Percentiles rank a stretch among this genome's conserved stretches.
These are phyloP conservation scores for Megalops cyprinoides DNA, from an alignment of 2,797 vertebrate genomes.

Conservation along the genomic window DNA sequence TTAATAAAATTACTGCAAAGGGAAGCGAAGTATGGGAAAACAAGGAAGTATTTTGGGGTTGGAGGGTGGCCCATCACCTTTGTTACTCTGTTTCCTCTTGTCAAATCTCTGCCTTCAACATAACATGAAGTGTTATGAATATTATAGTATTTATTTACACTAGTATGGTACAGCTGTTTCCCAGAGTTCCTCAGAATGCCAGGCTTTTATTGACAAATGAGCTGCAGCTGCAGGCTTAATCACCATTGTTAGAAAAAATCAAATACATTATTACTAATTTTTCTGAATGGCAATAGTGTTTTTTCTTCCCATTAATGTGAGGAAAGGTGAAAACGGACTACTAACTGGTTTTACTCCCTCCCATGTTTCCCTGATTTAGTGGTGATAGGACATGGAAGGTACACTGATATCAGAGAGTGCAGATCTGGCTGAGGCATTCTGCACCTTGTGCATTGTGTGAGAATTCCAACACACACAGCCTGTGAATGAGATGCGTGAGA, in stretches of 20 bases:
- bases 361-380: not conserved
- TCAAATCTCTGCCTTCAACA: not conserved
- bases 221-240: not conserved
- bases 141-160: no score
- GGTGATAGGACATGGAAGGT: not conserved
- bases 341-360: not conserved
- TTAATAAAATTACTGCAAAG: slow-evolving; percentile 38
- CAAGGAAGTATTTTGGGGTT: no score
- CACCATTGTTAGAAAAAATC: no score
- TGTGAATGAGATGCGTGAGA: slow-evolving; percentile 73
- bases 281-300: not conserved
- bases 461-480: slow-evolving; percentile 57
- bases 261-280: no score
- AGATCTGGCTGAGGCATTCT: not conserved
- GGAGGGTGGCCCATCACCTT: not conserved
- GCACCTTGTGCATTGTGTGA: slow-evolving; percentile 59
- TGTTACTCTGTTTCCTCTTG: not conserved
- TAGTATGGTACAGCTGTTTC: not conserved
- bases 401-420: not conserved
- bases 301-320: not conserved
- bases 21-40: no score
- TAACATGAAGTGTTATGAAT: not conserved
- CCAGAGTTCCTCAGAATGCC: not conserved
- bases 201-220: not conserved
- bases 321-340: not conserved